A percentile compares a stretch with the other conserved stretches of the same genome.
Evolutionary conservation across 2,113 vertebrate genomes (phyloP).

Genomic region (Brachypodius melanocephalos): DNA sequence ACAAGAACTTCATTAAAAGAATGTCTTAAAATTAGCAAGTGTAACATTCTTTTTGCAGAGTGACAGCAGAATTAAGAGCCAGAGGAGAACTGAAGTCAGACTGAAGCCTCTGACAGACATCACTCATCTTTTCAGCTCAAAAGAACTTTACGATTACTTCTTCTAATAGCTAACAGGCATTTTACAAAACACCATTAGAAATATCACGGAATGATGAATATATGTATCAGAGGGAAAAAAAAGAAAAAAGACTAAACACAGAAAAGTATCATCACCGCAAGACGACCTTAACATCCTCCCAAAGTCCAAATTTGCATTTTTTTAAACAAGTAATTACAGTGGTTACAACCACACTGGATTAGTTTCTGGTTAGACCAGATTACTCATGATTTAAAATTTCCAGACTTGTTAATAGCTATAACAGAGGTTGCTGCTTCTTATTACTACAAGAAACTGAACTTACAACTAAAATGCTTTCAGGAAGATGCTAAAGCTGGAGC

Average conservation of each 20-base stretch:
- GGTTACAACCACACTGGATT: background rate
- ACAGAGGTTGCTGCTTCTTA: background rate
- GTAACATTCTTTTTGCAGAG: background rate
- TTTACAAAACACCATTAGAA: background rate
- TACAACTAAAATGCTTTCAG: background rate
- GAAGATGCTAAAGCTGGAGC: background rate
- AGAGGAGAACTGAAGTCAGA: background rate
- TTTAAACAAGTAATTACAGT: constrained; percentile 29
- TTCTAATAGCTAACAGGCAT: background rate
- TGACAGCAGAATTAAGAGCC: background rate
- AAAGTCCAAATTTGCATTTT: constrained; percentile 12
- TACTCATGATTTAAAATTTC: constrained; percentile 41
- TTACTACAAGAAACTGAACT: background rate
- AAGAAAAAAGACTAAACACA: background rate
- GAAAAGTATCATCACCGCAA: background rate
- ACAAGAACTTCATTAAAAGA: background rate
- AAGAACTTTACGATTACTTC: background rate
- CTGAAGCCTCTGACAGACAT: background rate
- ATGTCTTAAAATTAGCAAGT: background rate
- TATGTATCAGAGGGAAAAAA: background rate
- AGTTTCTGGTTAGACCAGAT: constrained; percentile 28
- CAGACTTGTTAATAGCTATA: constrained; percentile 26
- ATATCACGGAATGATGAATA: background rate
- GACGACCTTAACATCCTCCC: background rate
- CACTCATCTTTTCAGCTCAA: background rate